Evolutionary conservation across 1,140 invertebrate species (phyloP).

Genomic region (Danaus plexippus): DNA sequence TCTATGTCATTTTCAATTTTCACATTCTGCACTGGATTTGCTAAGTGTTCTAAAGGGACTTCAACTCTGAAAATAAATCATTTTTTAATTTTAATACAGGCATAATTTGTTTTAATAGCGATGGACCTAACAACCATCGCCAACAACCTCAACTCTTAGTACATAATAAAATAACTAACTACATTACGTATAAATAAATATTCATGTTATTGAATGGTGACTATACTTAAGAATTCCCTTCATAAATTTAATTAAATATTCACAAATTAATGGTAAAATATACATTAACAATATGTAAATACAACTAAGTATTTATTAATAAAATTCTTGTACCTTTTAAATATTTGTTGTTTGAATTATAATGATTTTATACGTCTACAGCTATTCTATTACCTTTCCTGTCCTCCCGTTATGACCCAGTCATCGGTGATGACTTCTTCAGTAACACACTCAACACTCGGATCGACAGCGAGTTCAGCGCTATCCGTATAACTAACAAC

Average conservation of each 20-base stretch:
- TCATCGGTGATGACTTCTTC: constrained; percentile 85
- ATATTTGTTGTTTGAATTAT: not conserved
- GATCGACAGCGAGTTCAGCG: constrained; percentile 68
- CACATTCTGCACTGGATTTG: constrained; percentile 66
- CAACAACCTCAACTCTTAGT: no score
- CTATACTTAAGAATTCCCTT: no score
- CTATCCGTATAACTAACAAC: constrained; percentile 62
- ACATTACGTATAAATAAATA: no score
- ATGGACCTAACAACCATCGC: no score
- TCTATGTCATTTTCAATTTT: constrained; percentile 80
- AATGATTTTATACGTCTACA: not conserved
- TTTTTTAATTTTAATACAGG: constrained; percentile 8
- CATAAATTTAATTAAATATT: no score
- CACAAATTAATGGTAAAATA: no score
- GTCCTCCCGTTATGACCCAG: constrained; percentile 79
- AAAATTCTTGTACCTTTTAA: constrained; percentile 1
- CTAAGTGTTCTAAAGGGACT: constrained; percentile 77
- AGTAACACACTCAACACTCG: constrained; percentile 77
- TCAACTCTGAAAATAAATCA: constrained; percentile 71
- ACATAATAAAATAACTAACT: no score
- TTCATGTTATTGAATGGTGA: no score
- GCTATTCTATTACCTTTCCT: constrained; percentile 73
- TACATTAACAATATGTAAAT: no score
- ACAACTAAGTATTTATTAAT: no score
- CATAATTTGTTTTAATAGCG: not conserved